phyloP scores from a whole-genome alignment of 2,888 invertebrate genomes.

The Hydriomena furcata region DNA sequence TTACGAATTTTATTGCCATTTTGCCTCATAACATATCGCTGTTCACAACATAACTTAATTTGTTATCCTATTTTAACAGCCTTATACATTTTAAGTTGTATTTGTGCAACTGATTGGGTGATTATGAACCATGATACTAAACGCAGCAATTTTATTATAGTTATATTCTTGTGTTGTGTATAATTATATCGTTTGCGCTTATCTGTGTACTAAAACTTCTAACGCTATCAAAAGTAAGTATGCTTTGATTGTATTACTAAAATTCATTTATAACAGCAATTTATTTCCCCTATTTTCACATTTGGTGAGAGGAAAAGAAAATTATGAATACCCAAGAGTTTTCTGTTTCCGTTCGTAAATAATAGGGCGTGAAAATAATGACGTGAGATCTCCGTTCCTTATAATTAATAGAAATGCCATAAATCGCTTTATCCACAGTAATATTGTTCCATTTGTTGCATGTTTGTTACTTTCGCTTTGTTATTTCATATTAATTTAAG shows the following conservation, averaged over 20 bases:
- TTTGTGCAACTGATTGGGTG: too few species aligned
- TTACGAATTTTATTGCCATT: too few species aligned
- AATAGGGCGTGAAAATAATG: conserved; percentile 7
- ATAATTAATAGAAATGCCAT: conserved; percentile 5
- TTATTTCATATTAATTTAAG: too few species aligned
- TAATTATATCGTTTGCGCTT: too few species aligned
- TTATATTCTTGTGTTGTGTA: too few species aligned
- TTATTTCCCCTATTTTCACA: neutral
- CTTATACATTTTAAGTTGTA: too few species aligned
- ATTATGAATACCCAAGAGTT: conserved; percentile 9
- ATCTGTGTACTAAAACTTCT: neutral
- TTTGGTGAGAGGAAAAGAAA: neutral
- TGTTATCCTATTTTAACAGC: too few species aligned
- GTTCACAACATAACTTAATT: too few species aligned
- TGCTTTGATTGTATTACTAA: conserved; percentile 1
- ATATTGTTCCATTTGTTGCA: neutral
- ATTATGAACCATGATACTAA: too few species aligned
- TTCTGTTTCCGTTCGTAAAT: conserved; percentile 2
- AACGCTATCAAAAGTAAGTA: neutral
- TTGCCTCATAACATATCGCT: too few species aligned
- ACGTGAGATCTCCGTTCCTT: conserved; percentile 8
- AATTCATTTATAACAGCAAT: neutral
- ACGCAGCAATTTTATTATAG: too few species aligned
- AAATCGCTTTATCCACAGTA: neutral
- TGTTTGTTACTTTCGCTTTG: too few species aligned